Conservation (phyloP, 2,888 invertebrate species). For the Petrolisthes cinctipes region DNA sequence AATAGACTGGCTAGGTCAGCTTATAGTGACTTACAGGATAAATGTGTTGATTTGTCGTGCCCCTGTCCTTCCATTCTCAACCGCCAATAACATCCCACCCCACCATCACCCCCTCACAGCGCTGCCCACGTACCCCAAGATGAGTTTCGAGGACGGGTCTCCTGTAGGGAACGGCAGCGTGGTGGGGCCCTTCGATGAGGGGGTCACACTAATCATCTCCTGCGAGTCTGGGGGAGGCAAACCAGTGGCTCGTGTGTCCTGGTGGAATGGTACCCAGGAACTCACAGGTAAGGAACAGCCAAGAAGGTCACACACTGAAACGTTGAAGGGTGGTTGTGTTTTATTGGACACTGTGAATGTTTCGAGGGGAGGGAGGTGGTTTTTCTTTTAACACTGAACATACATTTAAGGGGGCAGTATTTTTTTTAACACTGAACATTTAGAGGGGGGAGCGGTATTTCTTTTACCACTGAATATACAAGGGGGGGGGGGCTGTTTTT, state of each 20-base stretch:
- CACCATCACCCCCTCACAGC: slow-evolving; percentile 9
- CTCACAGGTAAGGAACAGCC: slow-evolving; percentile 73
- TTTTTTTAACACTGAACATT: too few relatives aligned
- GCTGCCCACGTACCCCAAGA: slow-evolving; percentile 74
- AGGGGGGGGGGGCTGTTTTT: too few relatives aligned
- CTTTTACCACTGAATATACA: too few relatives aligned
- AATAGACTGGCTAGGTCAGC: too few relatives aligned
- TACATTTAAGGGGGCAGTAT: too few relatives aligned
- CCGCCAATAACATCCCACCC: not conserved
- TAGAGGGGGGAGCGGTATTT: too few relatives aligned
- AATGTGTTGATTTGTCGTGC: too few relatives aligned
- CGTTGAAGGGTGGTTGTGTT: not conserved
- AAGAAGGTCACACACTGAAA: not conserved
- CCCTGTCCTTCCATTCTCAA: not conserved
- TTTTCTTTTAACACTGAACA: too few relatives aligned
- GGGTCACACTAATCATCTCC: slow-evolving; percentile 72
- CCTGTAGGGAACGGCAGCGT: slow-evolving; percentile 69
- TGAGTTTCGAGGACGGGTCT: slow-evolving; percentile 74
- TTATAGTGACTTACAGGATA: too few relatives aligned
- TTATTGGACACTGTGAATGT: not conserved
- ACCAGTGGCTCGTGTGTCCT: slow-evolving; percentile 85
- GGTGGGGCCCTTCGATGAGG: slow-evolving; percentile 80
- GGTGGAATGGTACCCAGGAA: slow-evolving; percentile 83
- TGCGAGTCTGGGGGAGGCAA: slow-evolving; percentile 86
- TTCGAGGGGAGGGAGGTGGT: too few relatives aligned